Evolutionary conservation across 1,140 invertebrate genomes (phyloP), one percentile per base, ranked within the genome.

Genomic region (Vanessa tameamea): DNA sequence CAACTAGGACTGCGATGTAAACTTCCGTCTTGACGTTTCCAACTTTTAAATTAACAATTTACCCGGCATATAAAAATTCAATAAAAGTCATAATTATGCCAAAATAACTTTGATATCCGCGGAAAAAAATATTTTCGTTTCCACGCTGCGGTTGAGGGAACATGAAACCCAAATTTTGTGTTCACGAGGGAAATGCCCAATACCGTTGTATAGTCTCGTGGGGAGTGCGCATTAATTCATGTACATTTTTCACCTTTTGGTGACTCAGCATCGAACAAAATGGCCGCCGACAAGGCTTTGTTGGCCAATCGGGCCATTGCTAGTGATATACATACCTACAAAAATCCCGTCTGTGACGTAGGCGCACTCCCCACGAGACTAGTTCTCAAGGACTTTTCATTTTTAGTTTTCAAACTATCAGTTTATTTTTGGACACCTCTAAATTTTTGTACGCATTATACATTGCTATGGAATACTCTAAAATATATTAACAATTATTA

Each of bases 231-330:
- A 87, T 86, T 83, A 88, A 91, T 89, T 92, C 91, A 84, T 86
- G 85, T 90, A 90, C 86, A 93, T 93, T 93, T 93, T 93, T 93
- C 90, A 90, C 90, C 87, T 91, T 91, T 89, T 90, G 89, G 90
- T 93, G 93, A 93, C 84, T 93, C 93, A 93, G 91, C 88, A 88
- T 83, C 86, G 83, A 84, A 89, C 90, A 93, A 93, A 92, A 93
- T 93, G 93, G 92, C 93, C 87, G 92, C 89, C 87, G 80, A 86
- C 85, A 87, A 90, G 87, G 88, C 87, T 88, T 88, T 89, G 85
- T 89, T 88, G 84, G 86, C 91, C 93, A 93, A 93, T 92, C 84
- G 78, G 80, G 82, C 73, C 69, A 82, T 79, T 78, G 83, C 84
- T 85, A 79, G 80, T 77, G 72, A 74, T 81, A 88, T 89, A 93